phyloP scores from a whole-genome alignment of 2,797 vertebrate species.

The Neosalanx taihuensis region DNA sequence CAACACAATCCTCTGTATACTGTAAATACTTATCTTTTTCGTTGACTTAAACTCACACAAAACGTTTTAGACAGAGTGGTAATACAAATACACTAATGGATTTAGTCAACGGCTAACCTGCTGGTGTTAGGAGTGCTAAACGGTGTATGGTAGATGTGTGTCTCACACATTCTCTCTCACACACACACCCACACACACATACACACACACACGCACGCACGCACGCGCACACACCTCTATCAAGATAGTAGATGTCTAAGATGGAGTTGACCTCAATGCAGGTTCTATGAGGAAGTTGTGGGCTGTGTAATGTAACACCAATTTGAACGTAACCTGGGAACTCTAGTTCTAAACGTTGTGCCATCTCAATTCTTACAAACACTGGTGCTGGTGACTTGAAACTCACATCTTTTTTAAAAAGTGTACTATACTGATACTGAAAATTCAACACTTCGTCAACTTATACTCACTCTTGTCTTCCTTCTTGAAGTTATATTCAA shows the following conservation, averaged over 20 bases:
- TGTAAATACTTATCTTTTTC: neutral
- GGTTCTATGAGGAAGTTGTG: neutral
- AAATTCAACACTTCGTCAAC: slow-evolving; percentile 21
- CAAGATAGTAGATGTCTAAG: slow-evolving; percentile 26
- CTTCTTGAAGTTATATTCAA: neutral
- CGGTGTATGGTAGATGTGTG: slow-evolving; percentile 2
- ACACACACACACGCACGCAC: neutral
- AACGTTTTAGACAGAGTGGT: neutral
- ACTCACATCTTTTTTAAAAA: slow-evolving; percentile 26
- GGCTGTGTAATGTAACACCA: neutral
- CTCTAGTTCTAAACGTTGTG: neutral
- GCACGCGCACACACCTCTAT: slow-evolving; percentile 1
- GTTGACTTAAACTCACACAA: neutral
- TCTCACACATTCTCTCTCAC: neutral
- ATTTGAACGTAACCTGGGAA: neutral
- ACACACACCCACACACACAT: neutral
- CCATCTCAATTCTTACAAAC: slow-evolving; percentile 4
- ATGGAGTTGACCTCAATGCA: slow-evolving; percentile 2
- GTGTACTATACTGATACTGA: slow-evolving; percentile 33
- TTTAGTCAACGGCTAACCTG: neutral
- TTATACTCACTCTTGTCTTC: slow-evolving; percentile 3
- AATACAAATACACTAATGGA: neutral
- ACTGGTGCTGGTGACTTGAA: slow-evolving; percentile 13
- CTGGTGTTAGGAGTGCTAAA: neutral
- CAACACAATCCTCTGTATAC: neutral